These are phyloP conservation scores for Cataglyphis cursor DNA, from an alignment of 2,888 invertebrate genomes.

Conservation along the genomic window DNA sequence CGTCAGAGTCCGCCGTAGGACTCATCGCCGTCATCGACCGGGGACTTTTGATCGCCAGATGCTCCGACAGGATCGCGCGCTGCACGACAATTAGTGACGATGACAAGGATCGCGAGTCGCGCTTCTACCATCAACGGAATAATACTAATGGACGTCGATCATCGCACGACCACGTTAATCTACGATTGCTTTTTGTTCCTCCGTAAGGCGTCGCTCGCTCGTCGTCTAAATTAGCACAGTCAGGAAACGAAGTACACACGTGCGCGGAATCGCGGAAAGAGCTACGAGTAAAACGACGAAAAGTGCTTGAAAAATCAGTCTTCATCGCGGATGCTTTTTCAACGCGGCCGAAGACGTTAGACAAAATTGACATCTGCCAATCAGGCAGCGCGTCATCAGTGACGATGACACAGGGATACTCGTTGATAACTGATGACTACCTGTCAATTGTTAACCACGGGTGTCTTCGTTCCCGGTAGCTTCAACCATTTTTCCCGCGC, in stretches of 20 bases:
- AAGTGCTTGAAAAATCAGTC: conserved; percentile 47
- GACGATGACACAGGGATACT: conserved; percentile 73
- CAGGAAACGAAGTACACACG: conserved; percentile 19
- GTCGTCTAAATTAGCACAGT: conserved; percentile 46
- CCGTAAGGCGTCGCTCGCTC: conserved; percentile 13
- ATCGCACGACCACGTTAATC: conserved; percentile 55
- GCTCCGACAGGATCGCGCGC: conserved; percentile 47
- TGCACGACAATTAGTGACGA: conserved; percentile 56
- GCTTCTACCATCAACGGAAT: conserved; percentile 43
- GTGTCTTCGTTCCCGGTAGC: conserved; percentile 54
- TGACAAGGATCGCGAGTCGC: conserved; percentile 58
- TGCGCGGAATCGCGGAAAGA: conserved; percentile 16
- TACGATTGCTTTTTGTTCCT: conserved; percentile 48
- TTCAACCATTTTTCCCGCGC: conserved; percentile 47
- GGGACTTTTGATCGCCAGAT: conserved; percentile 41
- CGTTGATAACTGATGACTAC: conserved; percentile 65
- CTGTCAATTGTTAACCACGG: conserved; percentile 62
- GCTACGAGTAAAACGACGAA: conserved; percentile 30
- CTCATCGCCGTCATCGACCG: conserved; percentile 48
- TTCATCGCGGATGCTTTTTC: conserved; percentile 40
- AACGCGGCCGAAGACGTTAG: conserved; percentile 51
- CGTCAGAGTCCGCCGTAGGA: conserved; percentile 47
- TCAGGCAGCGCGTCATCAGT: conserved; percentile 66
- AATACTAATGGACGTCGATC: conserved; percentile 58
- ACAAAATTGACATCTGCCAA: conserved; percentile 65